phyloP scores from a whole-genome alignment of 2,113 vertebrate species.

The Rutilus rutilus region DNA sequence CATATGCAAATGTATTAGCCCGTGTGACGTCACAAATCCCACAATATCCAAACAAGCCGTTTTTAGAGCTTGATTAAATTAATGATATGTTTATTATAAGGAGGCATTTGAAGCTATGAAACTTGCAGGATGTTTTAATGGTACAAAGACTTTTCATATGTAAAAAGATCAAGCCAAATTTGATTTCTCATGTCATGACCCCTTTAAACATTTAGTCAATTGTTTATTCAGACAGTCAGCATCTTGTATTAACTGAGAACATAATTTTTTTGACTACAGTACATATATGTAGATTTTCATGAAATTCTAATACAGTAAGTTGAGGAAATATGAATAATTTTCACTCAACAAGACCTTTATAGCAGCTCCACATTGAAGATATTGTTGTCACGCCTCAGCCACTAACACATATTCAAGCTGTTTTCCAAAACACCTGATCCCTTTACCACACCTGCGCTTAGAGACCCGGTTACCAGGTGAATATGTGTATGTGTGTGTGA shows the following conservation, averaged over 20 bases:
- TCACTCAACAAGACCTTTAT: neutral
- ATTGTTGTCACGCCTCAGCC: constrained; percentile 3
- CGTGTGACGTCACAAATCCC: neutral
- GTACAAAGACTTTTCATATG: neutral
- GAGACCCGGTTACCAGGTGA: constrained; percentile 10
- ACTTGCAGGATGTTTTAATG: neutral
- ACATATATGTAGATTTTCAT: neutral
- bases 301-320: neutral
- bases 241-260: neutral
- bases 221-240: neutral
- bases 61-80: neutral
- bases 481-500: neutral
- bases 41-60: neutral
- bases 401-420: constrained; percentile 28
- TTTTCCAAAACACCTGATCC: constrained; percentile 35
- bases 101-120: neutral
- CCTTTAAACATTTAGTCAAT: neutral
- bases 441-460: constrained; percentile 22
- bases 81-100: neutral
- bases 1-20: neutral
- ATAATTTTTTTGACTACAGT: neutral
- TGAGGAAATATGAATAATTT: neutral
- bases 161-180: neutral
- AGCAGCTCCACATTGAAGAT: neutral
- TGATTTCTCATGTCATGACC: neutral